Conservation (phyloP, 2,113 vertebrate species). For the Raja brachyura region DNA sequence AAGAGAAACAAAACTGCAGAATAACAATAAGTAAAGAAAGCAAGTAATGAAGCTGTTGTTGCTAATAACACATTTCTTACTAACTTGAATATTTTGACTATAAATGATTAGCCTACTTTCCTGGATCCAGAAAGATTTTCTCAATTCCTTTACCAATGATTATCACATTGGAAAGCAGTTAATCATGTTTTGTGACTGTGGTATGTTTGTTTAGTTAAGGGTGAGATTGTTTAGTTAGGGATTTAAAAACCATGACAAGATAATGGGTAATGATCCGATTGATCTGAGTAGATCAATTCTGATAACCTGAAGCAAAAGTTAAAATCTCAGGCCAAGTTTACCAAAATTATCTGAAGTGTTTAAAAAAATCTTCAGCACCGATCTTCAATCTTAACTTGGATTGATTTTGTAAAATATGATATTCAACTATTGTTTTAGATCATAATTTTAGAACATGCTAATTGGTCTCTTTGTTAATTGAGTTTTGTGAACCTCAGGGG, state of each 20-base stretch:
- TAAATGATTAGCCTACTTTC: neutral
- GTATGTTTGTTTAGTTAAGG: neutral
- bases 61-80: neutral
- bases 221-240: slow-evolving; percentile 11
- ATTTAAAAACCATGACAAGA: neutral
- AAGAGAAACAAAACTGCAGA: neutral
- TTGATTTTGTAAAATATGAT: neutral
- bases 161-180: neutral
- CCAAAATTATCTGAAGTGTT: neutral
- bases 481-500: too few species aligned
- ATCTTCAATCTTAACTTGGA: neutral
- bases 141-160: neutral
- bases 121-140: neutral
- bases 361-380: neutral
- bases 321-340: slow-evolving; percentile 1
- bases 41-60: neutral
- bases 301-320: slow-evolving; percentile 11
- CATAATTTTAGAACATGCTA: neutral
- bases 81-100: neutral
- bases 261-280: neutral
- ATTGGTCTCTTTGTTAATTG: neutral
- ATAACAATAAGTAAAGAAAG: neutral
- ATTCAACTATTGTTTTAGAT: neutral
- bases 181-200: neutral
- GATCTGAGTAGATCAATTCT: neutral